Evolutionary conservation across 2,113 vertebrate genomes (phyloP).

Genomic region (Phocoena sinus): DNA sequence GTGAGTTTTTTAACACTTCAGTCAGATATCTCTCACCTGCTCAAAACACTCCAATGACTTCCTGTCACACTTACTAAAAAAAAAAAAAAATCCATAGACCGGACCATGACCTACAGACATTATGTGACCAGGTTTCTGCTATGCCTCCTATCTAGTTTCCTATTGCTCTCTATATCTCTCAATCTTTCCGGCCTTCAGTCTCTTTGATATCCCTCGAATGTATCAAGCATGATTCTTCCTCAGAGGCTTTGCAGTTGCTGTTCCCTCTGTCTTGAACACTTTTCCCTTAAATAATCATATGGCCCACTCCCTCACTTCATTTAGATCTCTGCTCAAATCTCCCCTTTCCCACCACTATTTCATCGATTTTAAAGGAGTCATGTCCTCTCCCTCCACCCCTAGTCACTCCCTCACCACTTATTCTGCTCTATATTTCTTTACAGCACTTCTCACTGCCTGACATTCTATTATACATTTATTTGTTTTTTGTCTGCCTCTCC

Average conservation of each 20-base stretch:
- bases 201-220: neutral
- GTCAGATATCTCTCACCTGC: neutral
- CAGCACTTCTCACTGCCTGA: neutral
- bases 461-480: neutral
- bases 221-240: neutral
- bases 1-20: neutral
- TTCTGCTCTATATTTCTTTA: neutral
- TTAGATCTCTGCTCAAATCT: neutral
- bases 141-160: neutral
- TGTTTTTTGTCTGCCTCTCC: neutral
- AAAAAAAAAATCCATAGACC: neutral
- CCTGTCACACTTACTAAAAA: neutral
- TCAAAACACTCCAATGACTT: neutral
- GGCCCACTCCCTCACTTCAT: neutral
- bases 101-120: neutral
- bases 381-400: neutral
- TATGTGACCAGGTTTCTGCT: neutral
- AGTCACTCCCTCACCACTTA: neutral
- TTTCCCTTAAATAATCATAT: neutral
- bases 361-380: neutral
- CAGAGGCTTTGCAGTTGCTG: neutral
- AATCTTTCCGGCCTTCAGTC: neutral
- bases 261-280: neutral
- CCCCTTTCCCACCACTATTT: neutral
- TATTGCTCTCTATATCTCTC: neutral